phyloP scores from a whole-genome alignment of 1,140 invertebrate genomes.

The Ceratina japonica region DNA sequence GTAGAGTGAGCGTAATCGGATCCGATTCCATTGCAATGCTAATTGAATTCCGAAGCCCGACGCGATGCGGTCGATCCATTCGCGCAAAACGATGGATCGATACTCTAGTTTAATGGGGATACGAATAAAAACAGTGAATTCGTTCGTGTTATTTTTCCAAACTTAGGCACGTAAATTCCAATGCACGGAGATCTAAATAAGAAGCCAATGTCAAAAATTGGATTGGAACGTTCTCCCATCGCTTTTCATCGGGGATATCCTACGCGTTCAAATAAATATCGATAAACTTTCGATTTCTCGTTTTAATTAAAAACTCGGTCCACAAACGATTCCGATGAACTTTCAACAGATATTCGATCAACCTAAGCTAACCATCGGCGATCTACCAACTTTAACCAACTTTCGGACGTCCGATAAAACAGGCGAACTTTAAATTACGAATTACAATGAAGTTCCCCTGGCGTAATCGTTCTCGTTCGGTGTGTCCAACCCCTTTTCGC shows the following conservation, averaged over 20 bases:
- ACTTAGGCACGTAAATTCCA: too few species aligned
- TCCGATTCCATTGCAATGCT: background rate
- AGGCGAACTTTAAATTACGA: background rate
- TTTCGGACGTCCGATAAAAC: background rate
- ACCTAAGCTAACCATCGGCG: background rate
- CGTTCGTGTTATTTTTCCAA: background rate
- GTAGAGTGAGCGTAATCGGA: background rate
- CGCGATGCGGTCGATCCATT: background rate
- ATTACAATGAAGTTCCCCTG: background rate
- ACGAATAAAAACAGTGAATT: constrained; percentile 9
- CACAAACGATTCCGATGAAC: background rate
- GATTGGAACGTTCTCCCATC: too few species aligned
- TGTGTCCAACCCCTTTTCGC: background rate
- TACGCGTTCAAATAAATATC: too few species aligned
- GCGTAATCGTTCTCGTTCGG: background rate
- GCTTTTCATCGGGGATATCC: too few species aligned
- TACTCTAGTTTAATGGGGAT: background rate
- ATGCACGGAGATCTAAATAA: too few species aligned
- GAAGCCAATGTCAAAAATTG: too few species aligned
- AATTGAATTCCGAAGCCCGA: constrained; percentile 7
- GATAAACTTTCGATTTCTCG: too few species aligned
- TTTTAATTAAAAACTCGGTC: too few species aligned
- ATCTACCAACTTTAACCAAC: background rate
- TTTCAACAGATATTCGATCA: background rate
- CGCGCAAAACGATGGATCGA: background rate